phyloP scores from a whole-genome alignment of 2,113 vertebrate species.

The Panthera leo region DNA sequence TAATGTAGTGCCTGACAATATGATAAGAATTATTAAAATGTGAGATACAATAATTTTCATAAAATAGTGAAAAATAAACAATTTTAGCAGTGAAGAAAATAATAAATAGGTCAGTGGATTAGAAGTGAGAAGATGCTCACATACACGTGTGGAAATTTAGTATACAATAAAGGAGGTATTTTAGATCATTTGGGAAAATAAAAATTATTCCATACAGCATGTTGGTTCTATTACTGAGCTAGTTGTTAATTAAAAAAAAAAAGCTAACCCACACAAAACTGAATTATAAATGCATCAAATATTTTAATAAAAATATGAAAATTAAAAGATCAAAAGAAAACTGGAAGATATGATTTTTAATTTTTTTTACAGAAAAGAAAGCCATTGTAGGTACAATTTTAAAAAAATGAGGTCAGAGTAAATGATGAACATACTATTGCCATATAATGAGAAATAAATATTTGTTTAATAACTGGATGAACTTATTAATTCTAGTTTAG shows the following conservation, averaged over 20 bases:
- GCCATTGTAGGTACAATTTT: neutral
- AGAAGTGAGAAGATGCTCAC: neutral
- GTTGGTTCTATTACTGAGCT: neutral
- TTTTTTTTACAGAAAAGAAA: neutral
- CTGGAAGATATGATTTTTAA: neutral
- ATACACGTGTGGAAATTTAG: neutral
- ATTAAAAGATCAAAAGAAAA: neutral
- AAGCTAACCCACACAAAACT: neutral
- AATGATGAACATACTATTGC: neutral
- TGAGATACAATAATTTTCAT: neutral
- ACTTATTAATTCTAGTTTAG: slow-evolving; percentile 29
- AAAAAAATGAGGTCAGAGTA: neutral
- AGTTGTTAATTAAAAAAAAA: neutral
- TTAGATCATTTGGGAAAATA: neutral
- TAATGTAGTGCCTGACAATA: neutral
- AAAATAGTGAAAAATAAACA: neutral
- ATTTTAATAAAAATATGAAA: neutral
- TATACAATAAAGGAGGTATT: neutral
- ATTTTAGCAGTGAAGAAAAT: neutral
- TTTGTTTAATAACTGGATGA: neutral
- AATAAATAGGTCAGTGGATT: neutral
- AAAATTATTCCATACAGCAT: neutral
- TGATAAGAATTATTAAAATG: neutral
- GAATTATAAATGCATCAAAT: neutral
- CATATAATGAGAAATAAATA: neutral